Conservation (phyloP, 2,888 invertebrate genomes). For the Eupithecia exiguata region DNA sequence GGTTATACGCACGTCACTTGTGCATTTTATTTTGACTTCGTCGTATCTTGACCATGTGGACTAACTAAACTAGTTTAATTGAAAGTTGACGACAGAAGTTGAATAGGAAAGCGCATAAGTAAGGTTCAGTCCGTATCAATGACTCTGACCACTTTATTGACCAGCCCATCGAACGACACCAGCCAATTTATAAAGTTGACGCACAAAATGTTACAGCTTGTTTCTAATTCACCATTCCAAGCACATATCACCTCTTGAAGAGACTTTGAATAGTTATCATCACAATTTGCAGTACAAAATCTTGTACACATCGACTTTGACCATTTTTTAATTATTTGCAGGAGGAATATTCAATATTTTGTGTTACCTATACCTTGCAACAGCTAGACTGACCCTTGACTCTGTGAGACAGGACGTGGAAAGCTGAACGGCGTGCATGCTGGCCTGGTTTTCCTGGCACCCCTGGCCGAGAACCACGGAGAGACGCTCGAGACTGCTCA, state of each 20-base stretch:
- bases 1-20: neutral
- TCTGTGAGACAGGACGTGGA: constrained; percentile 79
- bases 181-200: neutral
- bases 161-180: neutral
- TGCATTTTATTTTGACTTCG: neutral
- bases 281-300: neutral
- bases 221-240: neutral
- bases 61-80: constrained; percentile 4
- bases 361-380: neutral
- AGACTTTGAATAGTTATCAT: neutral
- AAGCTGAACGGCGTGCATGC: constrained; percentile 79
- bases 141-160: neutral
- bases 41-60: neutral
- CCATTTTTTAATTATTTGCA: neutral
- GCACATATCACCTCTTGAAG: neutral
- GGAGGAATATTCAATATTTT: neutral
- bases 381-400: constrained; percentile 20
- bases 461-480: constrained; percentile 65
- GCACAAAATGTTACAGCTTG: neutral
- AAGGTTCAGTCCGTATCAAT: neutral
- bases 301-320: neutral
- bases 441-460: constrained; percentile 75
- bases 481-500: constrained; percentile 60
- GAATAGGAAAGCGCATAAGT: constrained; percentile 1
- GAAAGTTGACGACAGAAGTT: neutral